Conservation (phyloP, 2,113 vertebrate genomes). For the Pyxicephalus adspersus region DNA sequence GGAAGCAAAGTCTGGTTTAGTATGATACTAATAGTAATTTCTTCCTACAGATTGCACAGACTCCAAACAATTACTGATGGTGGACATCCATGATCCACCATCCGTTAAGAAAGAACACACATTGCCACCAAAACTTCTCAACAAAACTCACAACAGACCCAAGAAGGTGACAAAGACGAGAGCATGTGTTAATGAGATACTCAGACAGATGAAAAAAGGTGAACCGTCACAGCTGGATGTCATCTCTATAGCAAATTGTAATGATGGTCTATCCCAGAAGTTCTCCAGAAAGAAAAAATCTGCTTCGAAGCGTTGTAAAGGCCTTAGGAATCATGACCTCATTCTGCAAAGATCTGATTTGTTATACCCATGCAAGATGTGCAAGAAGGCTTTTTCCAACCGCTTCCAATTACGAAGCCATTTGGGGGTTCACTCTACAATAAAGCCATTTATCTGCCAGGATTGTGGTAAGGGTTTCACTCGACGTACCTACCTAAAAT, state of each 20-base stretch:
- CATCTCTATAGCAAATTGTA: background rate
- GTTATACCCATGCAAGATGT: background rate
- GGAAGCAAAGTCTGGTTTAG: no score
- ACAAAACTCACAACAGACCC: background rate
- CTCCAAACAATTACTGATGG: background rate
- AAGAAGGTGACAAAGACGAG: background rate
- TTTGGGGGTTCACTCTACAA: slow-evolving; percentile 3
- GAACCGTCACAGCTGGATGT: background rate
- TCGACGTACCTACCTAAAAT: slow-evolving; percentile 22
- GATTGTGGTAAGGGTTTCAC: slow-evolving; percentile 47
- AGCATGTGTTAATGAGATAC: background rate
- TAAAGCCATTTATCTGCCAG: slow-evolving; percentile 33
- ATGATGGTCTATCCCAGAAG: background rate
- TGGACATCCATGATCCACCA: background rate
- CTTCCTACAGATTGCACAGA: background rate
- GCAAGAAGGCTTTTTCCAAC: slow-evolving; percentile 34
- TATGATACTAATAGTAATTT: no score
- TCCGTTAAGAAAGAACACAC: slow-evolving; percentile 1
- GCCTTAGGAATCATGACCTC: background rate
- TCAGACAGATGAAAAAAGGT: background rate
- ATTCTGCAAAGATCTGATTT: background rate
- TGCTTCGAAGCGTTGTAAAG: background rate
- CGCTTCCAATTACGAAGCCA: slow-evolving; percentile 4
- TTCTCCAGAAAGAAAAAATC: background rate
- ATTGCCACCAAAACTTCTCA: background rate